Base-by-base conservation (phyloP, 2,113 vertebrate species). In the Oncorhynchus keta region DNA sequence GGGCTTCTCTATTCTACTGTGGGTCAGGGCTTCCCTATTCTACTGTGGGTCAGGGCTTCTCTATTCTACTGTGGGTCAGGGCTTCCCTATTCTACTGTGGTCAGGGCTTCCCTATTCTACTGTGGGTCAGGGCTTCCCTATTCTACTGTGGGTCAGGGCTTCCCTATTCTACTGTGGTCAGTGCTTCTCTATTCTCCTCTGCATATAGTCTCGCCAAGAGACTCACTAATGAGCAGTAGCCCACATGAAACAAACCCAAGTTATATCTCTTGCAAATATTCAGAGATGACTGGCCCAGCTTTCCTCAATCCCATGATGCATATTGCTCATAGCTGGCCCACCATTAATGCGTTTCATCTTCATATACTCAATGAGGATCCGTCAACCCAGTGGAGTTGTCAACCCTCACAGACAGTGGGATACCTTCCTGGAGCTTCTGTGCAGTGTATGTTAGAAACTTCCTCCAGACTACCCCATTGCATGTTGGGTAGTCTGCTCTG, bases 361-460 rank as follows among this genome's bases (percentile, higher is more conserved):
- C 73, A 76, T 75, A 32, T 69, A 75, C 76, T 82, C 62, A 84
- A 82, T 84, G 57, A 79, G 35, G 62, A 67, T 48, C 12, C 81
- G 39, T n/a, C n/a, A 75, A 16, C 49, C 49, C 49, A 51, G 45
- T 32, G 79, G 84, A 72, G 76, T 75, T 30, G 8, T 22, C 24
- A 12, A 51, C 32, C 72, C 39, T 30, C 13, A n/a, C 49, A 13
- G 49, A 51, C 49, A 51, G 49, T 35, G 67, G 69, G 1, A 1
- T 22, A 72, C 48, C 45, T 68, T 20, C 35, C 39, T 1, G 67
- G 8, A 79, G 68, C 22, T 14, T 3, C 12, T 76, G 32, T 26
- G 30, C n/a, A n/a, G 1, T 72, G 66, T 62, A 24, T 22, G 57
- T 57, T 64, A 61, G 16, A 24, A 1, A 24, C 20, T 18, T 22